Evolutionary conservation across 2,797 vertebrate genomes (phyloP).

Genomic region (Mus spretus): DNA sequence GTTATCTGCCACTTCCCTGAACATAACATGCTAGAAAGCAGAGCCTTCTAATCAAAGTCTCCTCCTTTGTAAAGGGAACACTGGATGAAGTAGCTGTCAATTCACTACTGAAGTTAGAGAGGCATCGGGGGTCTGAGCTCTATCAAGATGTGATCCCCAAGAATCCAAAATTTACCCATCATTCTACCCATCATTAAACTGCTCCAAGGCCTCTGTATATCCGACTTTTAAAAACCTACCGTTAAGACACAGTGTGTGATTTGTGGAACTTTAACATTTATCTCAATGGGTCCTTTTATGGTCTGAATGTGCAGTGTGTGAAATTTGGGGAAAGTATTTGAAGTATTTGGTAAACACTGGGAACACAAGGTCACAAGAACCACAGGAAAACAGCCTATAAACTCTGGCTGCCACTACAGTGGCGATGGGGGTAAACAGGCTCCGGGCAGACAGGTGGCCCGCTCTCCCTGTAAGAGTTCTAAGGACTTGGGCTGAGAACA

Average conservation of each 20-base stretch:
- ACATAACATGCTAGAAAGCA: constrained; percentile 1
- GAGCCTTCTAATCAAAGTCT: background rate
- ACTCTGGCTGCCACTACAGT: background rate
- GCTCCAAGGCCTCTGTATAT: constrained; percentile 28
- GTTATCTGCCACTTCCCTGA: background rate
- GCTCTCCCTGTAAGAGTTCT: background rate
- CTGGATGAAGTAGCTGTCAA: background rate
- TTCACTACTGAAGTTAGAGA: background rate
- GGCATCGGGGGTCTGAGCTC: background rate
- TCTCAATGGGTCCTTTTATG: constrained; percentile 71
- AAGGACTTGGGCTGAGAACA: background rate
- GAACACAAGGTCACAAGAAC: constrained; percentile 71
- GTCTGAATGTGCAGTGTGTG: constrained; percentile 46
- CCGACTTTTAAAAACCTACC: constrained; percentile 31
- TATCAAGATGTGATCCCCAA: background rate
- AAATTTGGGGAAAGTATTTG: constrained; percentile 74
- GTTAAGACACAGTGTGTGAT: constrained; percentile 55
- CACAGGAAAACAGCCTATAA: constrained; percentile 42
- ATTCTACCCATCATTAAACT: constrained; percentile 27
- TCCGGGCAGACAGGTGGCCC: background rate
- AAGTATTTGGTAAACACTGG: constrained; percentile 76
- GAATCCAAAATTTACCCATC: constrained; percentile 42
- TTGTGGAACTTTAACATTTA: constrained; percentile 73
- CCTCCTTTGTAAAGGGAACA: background rate
- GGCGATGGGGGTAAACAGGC: background rate